These are phyloP conservation scores for Ancistrus triradiatus DNA, from an alignment of 2,113 vertebrate genomes.

Conservation along the genomic window DNA sequence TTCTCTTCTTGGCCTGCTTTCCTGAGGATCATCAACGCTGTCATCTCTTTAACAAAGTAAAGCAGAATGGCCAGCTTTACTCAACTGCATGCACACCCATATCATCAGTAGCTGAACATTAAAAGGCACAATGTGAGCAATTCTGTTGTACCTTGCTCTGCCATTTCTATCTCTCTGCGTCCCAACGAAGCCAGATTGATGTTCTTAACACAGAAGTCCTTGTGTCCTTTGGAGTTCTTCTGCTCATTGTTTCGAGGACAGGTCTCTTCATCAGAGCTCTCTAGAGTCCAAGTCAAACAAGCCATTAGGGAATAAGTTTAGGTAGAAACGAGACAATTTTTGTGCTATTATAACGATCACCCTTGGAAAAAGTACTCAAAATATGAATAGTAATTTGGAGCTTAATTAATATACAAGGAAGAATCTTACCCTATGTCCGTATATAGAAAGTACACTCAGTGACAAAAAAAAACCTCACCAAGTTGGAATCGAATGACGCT, in stretches of 20 bases:
- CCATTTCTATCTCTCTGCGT: constrained; percentile 85
- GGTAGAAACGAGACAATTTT: neutral
- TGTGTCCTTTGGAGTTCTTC: constrained; percentile 77
- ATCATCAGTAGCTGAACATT: neutral
- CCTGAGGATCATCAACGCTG: constrained; percentile 87
- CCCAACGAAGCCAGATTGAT: constrained; percentile 86
- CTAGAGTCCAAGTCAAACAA: constrained; percentile 76
- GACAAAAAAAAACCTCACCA: too few relatives aligned
- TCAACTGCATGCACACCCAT: neutral
- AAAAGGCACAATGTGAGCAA: too few relatives aligned
- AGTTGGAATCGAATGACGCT: too few relatives aligned
- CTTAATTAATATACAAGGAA: too few relatives aligned
- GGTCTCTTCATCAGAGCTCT: constrained; percentile 80
- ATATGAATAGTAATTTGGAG: too few relatives aligned
- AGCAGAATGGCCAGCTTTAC: neutral
- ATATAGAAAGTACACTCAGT: too few relatives aligned
- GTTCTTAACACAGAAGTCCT: constrained; percentile 90
- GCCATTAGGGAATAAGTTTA: neutral
- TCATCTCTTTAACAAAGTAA: constrained; percentile 77
- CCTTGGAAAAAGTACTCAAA: too few relatives aligned
- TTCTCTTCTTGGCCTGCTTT: constrained; percentile 87
- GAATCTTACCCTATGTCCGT: too few relatives aligned
- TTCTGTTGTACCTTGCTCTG: constrained; percentile 75
- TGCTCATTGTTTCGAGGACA: constrained; percentile 80
- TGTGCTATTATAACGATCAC: too few relatives aligned